Base-by-base conservation (phyloP, 2,888 invertebrate genomes). In the Hirtodrosophila alboralis region DNA sequence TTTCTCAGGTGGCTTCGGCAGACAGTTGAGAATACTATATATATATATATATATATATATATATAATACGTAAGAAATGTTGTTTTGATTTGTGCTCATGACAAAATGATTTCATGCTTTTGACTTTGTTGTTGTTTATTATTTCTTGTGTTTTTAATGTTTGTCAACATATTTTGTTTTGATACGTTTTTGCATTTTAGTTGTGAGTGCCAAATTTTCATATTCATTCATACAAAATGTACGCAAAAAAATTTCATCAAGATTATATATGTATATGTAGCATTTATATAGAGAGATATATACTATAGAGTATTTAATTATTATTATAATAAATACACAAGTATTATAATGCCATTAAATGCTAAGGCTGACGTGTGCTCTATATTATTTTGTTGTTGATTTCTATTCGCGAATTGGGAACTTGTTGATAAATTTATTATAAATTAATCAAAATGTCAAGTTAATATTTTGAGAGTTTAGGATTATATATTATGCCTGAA, bases 211-310 rank as follows among this genome's bases (percentile, higher is more conserved):
- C 68, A 69, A 71, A 47, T 52, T 52, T 60, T 71, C 60, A 69
- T 60, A 71, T 73, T 71, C 71, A 71, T 71, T 71, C 71, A 71
- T 71, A 69, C 72, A 23, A 69, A 64, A 70, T 59, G 44, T 63
- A 52, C 70, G 57, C 40, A 45, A 53, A 56, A 18, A 56, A n/a
- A n/a, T n/a, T 36, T 52, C 56, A 51, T 38, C 12, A 56, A 34
- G 21, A 23, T 43, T 47, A 53, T 21, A 7, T 21, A 37, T 26
- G 48, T 5, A 18, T 13, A 21, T 36, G 16, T 28, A 44, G 2
- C 5, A 36, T 21, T 4, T 23, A 43, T n/a, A n/a, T 7, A 36
- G 5, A 10, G 16, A 6, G 10, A 3, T 12, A 40, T 31, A 14
- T 26, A 14, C 3, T 51, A 31, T 23, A n/a, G 9, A 5, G 3